phyloP scores from a whole-genome alignment of 1,140 invertebrate species.

The Lasioglossum baleicum region DNA sequence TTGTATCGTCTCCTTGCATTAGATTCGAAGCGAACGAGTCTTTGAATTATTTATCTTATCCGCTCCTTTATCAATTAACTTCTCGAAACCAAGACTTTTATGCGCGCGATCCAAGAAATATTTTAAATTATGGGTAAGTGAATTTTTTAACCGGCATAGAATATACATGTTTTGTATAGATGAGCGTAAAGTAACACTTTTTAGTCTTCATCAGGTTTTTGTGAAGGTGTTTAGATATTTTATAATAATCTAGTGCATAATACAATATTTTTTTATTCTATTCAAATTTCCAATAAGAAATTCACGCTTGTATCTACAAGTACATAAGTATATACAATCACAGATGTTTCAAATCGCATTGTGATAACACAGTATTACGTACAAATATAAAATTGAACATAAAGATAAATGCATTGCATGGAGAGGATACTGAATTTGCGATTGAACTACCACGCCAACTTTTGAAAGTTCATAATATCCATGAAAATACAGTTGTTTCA shows the following conservation, averaged over 20 bases:
- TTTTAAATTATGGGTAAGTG: slow-evolving; percentile 56
- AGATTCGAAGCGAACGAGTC: slow-evolving; percentile 67
- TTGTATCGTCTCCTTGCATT: slow-evolving; percentile 68
- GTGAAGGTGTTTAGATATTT: slow-evolving; percentile 22
- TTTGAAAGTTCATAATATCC: slow-evolving; percentile 61
- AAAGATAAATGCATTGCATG: slow-evolving; percentile 38
- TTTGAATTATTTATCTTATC: slow-evolving; percentile 72
- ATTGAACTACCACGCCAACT: slow-evolving; percentile 72
- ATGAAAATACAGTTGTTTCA: slow-evolving; percentile 63
- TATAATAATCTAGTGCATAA: slow-evolving; percentile 24
- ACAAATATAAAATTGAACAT: slow-evolving; percentile 62
- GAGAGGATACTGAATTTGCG: slow-evolving; percentile 41
- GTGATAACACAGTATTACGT: slow-evolving; percentile 23
- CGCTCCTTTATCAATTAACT: slow-evolving; percentile 67
- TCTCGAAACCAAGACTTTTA: slow-evolving; percentile 42
- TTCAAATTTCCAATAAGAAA: neutral
- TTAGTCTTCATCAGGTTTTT: neutral
- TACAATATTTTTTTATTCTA: slow-evolving; percentile 34
- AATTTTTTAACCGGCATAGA: neutral
- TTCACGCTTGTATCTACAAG: slow-evolving; percentile 8
- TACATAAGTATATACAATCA: slow-evolving; percentile 42
- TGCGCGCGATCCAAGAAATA: slow-evolving; percentile 35
- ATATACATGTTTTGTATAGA: neutral
- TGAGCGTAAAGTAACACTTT: slow-evolving; percentile 5
- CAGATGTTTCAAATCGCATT: slow-evolving; percentile 61